phyloP scores from a whole-genome alignment of 2,113 vertebrate genomes.

The Campylorhamphus procurvoides region DNA sequence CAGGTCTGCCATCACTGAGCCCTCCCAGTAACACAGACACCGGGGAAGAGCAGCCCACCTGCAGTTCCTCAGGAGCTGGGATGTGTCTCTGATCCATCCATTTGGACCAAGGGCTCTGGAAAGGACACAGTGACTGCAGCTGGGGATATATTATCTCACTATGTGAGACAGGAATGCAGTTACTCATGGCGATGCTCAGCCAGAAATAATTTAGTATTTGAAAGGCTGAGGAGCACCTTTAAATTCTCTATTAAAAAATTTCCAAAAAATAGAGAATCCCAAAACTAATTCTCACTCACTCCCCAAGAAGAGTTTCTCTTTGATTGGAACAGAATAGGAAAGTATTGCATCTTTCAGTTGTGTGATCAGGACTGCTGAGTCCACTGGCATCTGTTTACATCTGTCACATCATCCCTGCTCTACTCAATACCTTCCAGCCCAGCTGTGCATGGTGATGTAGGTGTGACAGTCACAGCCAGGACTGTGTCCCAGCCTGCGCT shows the following conservation, averaged over 20 bases:
- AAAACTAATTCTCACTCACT: not conserved
- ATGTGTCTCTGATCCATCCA: not conserved
- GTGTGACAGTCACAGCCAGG: not conserved
- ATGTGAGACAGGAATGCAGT: not conserved
- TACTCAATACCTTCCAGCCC: not conserved
- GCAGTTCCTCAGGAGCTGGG: not conserved
- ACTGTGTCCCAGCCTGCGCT: not conserved
- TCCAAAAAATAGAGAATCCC: not conserved
- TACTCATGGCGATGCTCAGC: not conserved
- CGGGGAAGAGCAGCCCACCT: not conserved
- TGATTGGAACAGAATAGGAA: not conserved
- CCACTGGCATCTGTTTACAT: not conserved
- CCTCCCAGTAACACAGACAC: not conserved
- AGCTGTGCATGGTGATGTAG: rapidly evolving
- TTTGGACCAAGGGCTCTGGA: not conserved
- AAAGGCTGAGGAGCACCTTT: not conserved
- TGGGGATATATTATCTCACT: not conserved
- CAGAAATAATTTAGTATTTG: not conserved
- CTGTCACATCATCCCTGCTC: not conserved
- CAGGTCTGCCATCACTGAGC: not conserved
- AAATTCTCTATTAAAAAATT: not conserved
- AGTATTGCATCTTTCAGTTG: not conserved
- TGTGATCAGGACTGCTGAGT: not conserved
- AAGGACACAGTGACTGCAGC: not conserved
- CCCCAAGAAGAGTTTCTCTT: not conserved